Evolutionary conservation across 2,888 invertebrate species (phyloP).

Genomic region (Caenorhabditis wallacei): DNA sequence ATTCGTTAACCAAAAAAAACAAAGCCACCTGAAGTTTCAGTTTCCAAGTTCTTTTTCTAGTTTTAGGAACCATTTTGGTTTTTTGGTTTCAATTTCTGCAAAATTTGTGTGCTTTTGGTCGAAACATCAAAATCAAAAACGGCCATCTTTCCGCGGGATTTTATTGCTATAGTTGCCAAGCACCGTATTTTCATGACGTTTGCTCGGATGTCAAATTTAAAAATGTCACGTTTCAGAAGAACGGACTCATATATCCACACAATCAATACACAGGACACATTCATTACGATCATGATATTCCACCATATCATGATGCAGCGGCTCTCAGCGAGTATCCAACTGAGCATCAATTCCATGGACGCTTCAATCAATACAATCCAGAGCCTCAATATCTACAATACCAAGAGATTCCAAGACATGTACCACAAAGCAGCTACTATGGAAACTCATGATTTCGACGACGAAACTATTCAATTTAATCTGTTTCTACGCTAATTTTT

Average conservation of each 20-base stretch:
- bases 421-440: too few species aligned
- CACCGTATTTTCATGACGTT: not conserved
- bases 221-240: not conserved
- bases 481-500: not conserved
- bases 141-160: not conserved
- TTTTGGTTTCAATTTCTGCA: not conserved
- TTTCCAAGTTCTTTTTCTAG: not conserved
- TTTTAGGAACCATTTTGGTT: not conserved
- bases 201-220: not conserved
- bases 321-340: too few species aligned
- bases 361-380: not conserved
- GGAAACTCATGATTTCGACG: not conserved
- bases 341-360: not conserved
- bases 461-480: not conserved
- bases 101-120: too few species aligned
- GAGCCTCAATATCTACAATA: not conserved
- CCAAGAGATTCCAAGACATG: not conserved
- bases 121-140: not conserved
- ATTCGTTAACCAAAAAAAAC: not conserved
- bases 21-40: not conserved
- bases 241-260: not conserved
- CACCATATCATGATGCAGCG: not conserved
- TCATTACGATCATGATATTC: not conserved
- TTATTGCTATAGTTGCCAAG: not conserved
- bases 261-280: not conserved